Evolutionary conservation across 1,140 invertebrate species (phyloP).

Genomic region (Pseudoatta argentina): DNA sequence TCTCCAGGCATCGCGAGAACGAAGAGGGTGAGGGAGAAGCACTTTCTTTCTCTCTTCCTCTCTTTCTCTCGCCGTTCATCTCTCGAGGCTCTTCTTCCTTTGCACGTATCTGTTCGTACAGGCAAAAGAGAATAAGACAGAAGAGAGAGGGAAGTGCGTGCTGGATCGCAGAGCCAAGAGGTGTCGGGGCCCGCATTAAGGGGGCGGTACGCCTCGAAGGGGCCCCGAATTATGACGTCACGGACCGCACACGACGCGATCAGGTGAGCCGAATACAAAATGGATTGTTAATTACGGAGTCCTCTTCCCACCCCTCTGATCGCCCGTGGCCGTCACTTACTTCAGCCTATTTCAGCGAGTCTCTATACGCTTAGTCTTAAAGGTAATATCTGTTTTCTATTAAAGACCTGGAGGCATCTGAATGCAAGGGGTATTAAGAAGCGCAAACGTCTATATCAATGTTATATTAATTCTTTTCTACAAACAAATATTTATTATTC

Average conservation of each 20-base stretch:
- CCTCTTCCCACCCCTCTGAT: conserved; percentile 34
- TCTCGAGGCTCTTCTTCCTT: conserved; percentile 63
- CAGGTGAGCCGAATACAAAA: conserved; percentile 86
- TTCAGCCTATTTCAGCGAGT: conserved; percentile 47
- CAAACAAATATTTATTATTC: conserved; percentile 14
- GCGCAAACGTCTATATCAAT: conserved; percentile 14
- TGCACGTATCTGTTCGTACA: conserved; percentile 56
- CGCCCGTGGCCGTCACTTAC: conserved; percentile 46
- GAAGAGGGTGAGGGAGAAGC: conserved; percentile 33
- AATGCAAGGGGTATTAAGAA: conserved; percentile 9
- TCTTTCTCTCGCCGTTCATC: conserved; percentile 47
- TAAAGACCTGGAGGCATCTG: neutral
- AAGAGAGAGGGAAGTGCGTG: conserved; percentile 80
- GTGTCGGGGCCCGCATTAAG: conserved; percentile 85
- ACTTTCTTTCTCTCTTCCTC: conserved; percentile 68
- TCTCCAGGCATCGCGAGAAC: conserved; percentile 72
- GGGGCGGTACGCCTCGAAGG: conserved; percentile 85
- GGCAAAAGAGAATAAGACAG: conserved; percentile 52
- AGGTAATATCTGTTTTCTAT: conserved; percentile 40
- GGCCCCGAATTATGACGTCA: conserved; percentile 87
- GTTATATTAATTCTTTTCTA: neutral
- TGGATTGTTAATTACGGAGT: conserved; percentile 85
- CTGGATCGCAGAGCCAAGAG: conserved; percentile 82
- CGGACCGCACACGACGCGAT: conserved; percentile 86
- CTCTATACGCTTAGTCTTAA: neutral